Evolutionary conservation across 2,888 invertebrate genomes (phyloP).

Genomic region (Saturnia pavonia): DNA sequence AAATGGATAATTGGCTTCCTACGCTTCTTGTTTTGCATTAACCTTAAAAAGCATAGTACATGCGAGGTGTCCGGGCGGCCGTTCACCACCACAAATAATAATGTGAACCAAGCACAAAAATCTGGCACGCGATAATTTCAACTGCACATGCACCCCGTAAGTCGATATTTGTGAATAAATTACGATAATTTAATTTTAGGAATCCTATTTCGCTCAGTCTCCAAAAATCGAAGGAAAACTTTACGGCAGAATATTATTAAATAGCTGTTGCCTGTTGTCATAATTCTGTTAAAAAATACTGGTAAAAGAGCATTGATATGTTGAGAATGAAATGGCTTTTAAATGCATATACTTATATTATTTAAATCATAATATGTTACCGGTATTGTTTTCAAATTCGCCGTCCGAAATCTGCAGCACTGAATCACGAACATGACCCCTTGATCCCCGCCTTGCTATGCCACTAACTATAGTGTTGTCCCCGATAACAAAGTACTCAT

Average conservation of each 20-base stretch:
- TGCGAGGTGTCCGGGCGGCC: background rate
- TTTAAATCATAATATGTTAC: background rate
- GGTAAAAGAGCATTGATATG: background rate
- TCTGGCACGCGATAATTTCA: background rate
- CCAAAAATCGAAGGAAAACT: background rate
- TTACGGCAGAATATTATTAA: background rate
- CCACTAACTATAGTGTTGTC: background rate
- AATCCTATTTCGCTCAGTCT: background rate
- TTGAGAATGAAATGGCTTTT: background rate
- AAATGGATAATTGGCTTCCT: background rate
- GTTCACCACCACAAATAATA: background rate
- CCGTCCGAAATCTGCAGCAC: background rate
- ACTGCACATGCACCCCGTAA: background rate
- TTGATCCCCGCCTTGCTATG: no score
- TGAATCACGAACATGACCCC: no score
- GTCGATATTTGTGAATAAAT: background rate
- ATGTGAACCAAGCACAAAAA: background rate
- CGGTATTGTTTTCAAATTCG: background rate
- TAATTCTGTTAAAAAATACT: background rate
- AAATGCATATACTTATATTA: background rate
- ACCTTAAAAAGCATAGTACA: background rate
- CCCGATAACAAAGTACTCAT: background rate
- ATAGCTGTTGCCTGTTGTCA: background rate
- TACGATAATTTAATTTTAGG: background rate
- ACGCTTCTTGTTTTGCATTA: background rate